Evolutionary conservation across 2,113 vertebrate species (phyloP).

Genomic region (Ophthalmolycus amberensis): DNA sequence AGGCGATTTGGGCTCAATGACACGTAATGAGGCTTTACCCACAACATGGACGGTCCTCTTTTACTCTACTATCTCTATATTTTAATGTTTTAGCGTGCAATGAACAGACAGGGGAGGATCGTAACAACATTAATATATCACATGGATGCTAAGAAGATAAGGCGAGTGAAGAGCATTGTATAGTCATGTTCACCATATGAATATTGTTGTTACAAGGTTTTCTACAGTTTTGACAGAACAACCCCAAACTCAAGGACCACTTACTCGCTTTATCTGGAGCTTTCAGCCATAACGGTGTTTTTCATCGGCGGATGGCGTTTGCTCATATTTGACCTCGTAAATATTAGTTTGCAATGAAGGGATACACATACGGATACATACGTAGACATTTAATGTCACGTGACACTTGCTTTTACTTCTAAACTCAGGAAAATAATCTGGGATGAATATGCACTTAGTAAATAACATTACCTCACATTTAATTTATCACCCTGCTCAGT

Average conservation of each 20-base stretch:
- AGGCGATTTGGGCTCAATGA: slow-evolving; percentile 9
- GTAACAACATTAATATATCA: neutral
- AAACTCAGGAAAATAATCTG: neutral
- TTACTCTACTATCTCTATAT: neutral
- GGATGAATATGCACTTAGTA: neutral
- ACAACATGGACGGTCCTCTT: neutral
- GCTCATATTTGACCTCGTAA: neutral
- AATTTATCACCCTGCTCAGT: neutral
- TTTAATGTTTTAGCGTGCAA: neutral
- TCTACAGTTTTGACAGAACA: neutral
- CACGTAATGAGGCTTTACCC: slow-evolving; percentile 8
- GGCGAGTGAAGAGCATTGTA: too few species aligned
- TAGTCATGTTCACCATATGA: neutral
- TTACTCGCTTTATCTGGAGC: neutral
- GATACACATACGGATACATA: neutral
- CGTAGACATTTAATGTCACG: neutral
- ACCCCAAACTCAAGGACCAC: neutral
- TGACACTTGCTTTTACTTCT: neutral
- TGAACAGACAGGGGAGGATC: neutral
- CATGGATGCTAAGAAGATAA: neutral
- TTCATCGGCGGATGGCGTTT: neutral
- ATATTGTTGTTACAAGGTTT: too few species aligned
- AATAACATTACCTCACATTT: neutral
- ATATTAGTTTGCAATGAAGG: neutral
- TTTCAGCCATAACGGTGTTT: neutral